Base-by-base conservation (phyloP, 2,113 vertebrate genomes). In the Tachysurus vachellii region DNA sequence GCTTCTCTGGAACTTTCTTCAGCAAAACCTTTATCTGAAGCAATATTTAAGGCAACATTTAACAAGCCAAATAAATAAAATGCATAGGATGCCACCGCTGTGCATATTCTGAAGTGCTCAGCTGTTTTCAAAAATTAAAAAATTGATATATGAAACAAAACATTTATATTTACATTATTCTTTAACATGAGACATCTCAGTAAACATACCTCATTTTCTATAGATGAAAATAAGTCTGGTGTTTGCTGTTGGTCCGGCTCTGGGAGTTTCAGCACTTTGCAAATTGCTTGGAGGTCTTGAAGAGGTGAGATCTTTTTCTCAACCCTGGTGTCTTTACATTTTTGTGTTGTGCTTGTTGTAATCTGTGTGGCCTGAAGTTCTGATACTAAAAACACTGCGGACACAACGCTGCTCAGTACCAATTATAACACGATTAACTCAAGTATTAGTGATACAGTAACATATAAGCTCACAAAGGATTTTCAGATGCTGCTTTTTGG, bases 311-410 rank as follows among this genome's bases (percentile, higher is more conserved):
- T 92, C 83, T 92, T 91, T 36, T 94, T 93, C 86, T 93, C 92
- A 89, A 90, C 83, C 31, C 85, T 92, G 89, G 91, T 90, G 71
- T 92, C 91, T 66, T 92, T 93, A 5, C 0, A 50, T 50, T 50
- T 50, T 50, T 50, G 14, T 77, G 89, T 91, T 89, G 95, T 97
- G 91, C 90, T 95, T 81, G 94, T 92, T 86, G 95, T 0, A 53
- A 99, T 97, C 93, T 96, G 96, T 87, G 96, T 95, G n/a, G 98
- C 96, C 90, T 99, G 97, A 91, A 99, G 97, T 93, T 99, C 98
- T 26, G 98, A 97, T 92, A 96, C 96, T 85, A 99, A 91, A 94
- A 98, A 99, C 91, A 99, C 98, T 99, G 66, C 5, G 87, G 53
- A 84, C 26, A 28, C 42, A 90, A 79, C 26, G 28, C 85, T 1